Conservation (phyloP, 1,140 invertebrate species). For the Agrypnia vestita region DNA sequence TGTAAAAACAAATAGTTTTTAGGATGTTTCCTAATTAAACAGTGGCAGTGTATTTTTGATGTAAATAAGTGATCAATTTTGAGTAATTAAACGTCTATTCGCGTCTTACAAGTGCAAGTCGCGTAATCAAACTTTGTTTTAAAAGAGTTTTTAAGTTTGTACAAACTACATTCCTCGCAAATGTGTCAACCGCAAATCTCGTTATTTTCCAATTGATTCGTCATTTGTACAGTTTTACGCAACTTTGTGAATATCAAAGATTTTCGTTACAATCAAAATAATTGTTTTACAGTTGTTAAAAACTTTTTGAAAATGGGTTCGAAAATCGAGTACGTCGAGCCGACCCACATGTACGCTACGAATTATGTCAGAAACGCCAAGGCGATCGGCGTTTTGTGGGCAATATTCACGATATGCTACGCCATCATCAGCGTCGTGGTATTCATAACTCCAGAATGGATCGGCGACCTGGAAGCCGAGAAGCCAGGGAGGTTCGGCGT, state of each 20-base stretch:
- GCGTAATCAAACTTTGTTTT: not conserved
- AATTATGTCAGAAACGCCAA: constrained; percentile 97
- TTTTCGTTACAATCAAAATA: no score
- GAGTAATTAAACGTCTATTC: no score
- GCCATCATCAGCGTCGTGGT: constrained; percentile 95
- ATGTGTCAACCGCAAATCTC: not conserved
- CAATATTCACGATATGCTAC: constrained; percentile 96
- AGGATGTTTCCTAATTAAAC: not conserved
- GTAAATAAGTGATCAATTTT: no score
- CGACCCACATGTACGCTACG: constrained; percentile 90
- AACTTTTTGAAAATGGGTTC: constrained; percentile 79
- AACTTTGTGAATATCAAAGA: no score
- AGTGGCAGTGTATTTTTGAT: not conserved
- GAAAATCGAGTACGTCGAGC: constrained; percentile 93
- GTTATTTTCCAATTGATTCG: constrained; percentile 4
- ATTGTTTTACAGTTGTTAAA: not conserved
- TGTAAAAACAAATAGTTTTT: not conserved
- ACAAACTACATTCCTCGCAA: not conserved
- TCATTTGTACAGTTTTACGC: not conserved
- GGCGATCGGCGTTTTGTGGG: constrained; percentile 97
- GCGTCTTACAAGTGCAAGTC: not conserved
- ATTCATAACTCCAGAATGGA: constrained; percentile 97
- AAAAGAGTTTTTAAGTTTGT: not conserved
- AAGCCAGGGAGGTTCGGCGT: constrained; percentile 93
- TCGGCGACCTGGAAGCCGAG: constrained; percentile 86